Conservation (phyloP, 2,888 invertebrate genomes). For the Acholoe squamosa region DNA sequence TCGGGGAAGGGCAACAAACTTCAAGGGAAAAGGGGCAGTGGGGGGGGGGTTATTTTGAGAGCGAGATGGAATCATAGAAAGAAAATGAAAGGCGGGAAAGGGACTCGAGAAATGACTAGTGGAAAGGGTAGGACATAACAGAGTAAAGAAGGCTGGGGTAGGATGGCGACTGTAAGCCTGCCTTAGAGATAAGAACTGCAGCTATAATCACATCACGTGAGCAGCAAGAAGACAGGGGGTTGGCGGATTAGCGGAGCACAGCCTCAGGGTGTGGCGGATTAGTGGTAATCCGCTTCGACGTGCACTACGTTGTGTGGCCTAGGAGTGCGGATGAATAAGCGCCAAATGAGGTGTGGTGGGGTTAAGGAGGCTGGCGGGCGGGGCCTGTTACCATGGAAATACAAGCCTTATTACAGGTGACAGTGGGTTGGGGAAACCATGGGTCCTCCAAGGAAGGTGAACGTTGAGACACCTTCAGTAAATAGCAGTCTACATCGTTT, state of each 20-base stretch:
- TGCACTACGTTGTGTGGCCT: slow-evolving; percentile 54
- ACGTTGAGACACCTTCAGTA: no score
- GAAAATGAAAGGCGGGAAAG: no score
- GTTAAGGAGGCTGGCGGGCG: slow-evolving; percentile 57
- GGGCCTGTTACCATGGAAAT: slow-evolving; percentile 40
- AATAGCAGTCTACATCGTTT: no score
- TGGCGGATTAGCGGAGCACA: slow-evolving; percentile 17
- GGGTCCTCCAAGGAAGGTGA: no score
- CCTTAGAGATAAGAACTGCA: slow-evolving; percentile 25
- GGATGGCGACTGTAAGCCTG: slow-evolving; percentile 14
- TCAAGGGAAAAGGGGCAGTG: no score
- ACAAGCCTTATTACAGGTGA: slow-evolving; percentile 12
- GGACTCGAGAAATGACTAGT: no score
- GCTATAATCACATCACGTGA: slow-evolving; percentile 47
- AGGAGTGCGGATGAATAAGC: slow-evolving; percentile 55
- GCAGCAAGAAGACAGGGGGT: slow-evolving; percentile 20
- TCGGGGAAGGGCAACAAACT: no score
- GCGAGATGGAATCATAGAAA: no score
- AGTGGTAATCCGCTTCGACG: slow-evolving; percentile 25
- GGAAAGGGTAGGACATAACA: no score
- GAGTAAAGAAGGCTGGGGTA: neutral
- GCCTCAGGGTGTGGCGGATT: slow-evolving; percentile 37
- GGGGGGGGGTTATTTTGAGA: no score
- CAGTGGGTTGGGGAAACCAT: neutral
- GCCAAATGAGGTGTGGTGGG: slow-evolving; percentile 61